Base-by-base conservation (phyloP, 1,140 invertebrate species). In the Leptinotarsa lineolata region DNA sequence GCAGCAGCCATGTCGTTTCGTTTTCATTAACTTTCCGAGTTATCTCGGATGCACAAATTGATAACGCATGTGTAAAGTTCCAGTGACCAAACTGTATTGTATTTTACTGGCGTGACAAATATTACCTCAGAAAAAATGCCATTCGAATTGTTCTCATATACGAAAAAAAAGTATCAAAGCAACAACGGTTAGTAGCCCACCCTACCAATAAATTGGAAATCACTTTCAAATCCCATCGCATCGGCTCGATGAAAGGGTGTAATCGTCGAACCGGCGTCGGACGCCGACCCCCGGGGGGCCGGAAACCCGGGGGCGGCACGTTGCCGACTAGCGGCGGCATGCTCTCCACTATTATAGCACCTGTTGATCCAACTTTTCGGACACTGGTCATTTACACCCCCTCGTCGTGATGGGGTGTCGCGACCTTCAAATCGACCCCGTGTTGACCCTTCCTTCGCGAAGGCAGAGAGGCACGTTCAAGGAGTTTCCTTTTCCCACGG, bases 321-420 rank as follows among this genome's bases (percentile, higher is more conserved):
- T 54, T 4, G 48, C n/a, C 48, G 48, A 54, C 48, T 54, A 54
- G 48, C 48, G 48, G 48, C 48, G 48, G 48, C 48, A 54, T 18
- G 48, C 48, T 54, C n/a, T 54, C 48, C 48, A 54, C 48, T 54
- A 54, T 54, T 54, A 54, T 6, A 54, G 48, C 48, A 54, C 48
- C 48, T 54, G 48, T 54, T 54, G 48, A 54, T 12, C 48, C 13
- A 18, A 18, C 15, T 54, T 54, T n/a, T 54, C 48, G 48, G 48
- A 54, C 48, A 18, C 48, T 54, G 48, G 48, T 54, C 48, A 54
- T 54, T 54, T 54, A 54, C 48, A 54, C 48, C 48, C 48, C 48
- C 48, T 54, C n/a, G 15, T 54, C 3, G 16, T 54, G 48, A 54
- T 54, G 48, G 48, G 48, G 48, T 54, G 48, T 54, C 48, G 48